phyloP scores from a whole-genome alignment of 1,140 invertebrate species.

The Diachasmimorpha longicaudata region DNA sequence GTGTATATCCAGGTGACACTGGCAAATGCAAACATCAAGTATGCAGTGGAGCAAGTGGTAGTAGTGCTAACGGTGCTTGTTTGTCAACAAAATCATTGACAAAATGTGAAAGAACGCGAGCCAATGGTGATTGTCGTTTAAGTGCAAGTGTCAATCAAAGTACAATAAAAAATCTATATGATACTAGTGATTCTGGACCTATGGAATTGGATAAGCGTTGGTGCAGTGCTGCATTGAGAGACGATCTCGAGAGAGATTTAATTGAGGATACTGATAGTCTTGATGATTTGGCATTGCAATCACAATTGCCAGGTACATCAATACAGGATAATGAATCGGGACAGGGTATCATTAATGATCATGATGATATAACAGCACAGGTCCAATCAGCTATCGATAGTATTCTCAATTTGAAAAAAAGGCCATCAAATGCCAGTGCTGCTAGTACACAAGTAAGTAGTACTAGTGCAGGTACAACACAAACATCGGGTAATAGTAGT shows the following conservation, averaged over 20 bases:
- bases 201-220: constrained; percentile 38
- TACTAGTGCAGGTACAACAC: constrained; percentile 19
- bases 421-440: constrained; percentile 44
- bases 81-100: constrained; percentile 33
- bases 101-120: constrained; percentile 49
- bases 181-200: constrained; percentile 33
- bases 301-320: constrained; percentile 37
- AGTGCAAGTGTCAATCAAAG: constrained; percentile 28
- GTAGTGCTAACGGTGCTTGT: constrained; percentile 35
- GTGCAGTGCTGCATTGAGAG: constrained; percentile 41
- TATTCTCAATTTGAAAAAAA: constrained; percentile 74
- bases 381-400: constrained; percentile 80
- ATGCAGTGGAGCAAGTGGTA: constrained; percentile 26
- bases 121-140: constrained; percentile 53
- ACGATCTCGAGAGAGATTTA: constrained; percentile 55
- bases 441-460: constrained; percentile 21
- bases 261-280: constrained; percentile 56
- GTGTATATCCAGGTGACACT: constrained; percentile 57
- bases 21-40: constrained; percentile 49
- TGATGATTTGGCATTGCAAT: constrained; percentile 52
- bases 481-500: constrained; percentile 24
- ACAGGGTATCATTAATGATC: constrained; percentile 52
- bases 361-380: constrained; percentile 75
- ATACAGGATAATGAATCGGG: constrained; percentile 30
- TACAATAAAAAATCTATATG: constrained; percentile 33